Evolutionary conservation across 2,888 invertebrate genomes (phyloP), one percentile per base, ranked within the genome.

Genomic region (Volucella inanis): DNA sequence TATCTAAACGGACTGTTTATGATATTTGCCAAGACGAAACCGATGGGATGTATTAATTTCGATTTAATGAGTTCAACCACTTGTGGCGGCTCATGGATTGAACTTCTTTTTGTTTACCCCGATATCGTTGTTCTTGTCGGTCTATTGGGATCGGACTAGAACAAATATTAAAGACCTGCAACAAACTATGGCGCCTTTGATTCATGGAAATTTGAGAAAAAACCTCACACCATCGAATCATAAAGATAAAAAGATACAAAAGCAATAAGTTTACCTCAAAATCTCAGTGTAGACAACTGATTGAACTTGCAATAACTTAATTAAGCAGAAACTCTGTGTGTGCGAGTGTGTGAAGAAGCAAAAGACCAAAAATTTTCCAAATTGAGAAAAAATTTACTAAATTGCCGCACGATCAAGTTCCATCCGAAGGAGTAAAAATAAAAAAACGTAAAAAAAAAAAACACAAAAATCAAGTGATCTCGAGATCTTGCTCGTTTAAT

Each of bases 231-330:
- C 62, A 80, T 39, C 57, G 14, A 41, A 70, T 45, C 55, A 64
- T 54, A 59, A 12, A 11, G 39, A 62, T n/a, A 22, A 10, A 22
- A 39, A 47, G 12, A 47, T 52, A 14, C 6, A 31, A 31, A 31
- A 6, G 2, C 31, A 31, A 31, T 6, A 6, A 62, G 14, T 38
- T 14, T 15, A 12, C 47, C 59, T 61, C 71, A 50, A 72, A 59
- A 74, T 81, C 75, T 64, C 50, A 52, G 65, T 61, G 55, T 43
- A 65, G 59, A 67, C 62, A 64, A 77, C 76, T 72, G 70, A 72
- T 68, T 74, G 59, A 79, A 84, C 83, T 75, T 81, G 61, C 85
- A 77, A 85, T 85, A 68, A 72, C 81, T 85, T 81, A 85, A 85
- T 85, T 85, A 85, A 68, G 64, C 81, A 64, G 81, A 68, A 74